phyloP scores from a whole-genome alignment of 2,113 vertebrate species.

The Gopherus flavomarginatus region DNA sequence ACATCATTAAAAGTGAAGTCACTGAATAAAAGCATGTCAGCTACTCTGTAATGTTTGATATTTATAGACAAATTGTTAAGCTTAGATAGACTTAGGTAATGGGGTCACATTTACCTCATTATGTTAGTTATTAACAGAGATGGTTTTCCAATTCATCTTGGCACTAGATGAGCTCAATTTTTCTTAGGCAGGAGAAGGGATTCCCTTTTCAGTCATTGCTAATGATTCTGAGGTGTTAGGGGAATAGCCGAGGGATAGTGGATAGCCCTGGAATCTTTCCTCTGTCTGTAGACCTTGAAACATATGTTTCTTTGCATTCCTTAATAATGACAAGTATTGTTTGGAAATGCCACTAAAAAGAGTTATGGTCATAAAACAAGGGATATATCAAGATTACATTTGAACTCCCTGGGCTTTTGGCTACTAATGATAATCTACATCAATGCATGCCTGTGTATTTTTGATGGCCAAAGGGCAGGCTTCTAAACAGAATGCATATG shows the following conservation, averaged over 20 bases:
- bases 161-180: conserved; percentile 8
- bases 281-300: not conserved
- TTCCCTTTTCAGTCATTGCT: conserved; percentile 9
- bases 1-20: conserved; percentile 52
- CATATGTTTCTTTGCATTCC: not conserved
- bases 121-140: conserved; percentile 42
- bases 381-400: not conserved
- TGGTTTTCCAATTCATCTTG: conserved; percentile 42
- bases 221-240: not conserved
- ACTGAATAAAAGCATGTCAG: conserved; percentile 55
- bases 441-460: not conserved
- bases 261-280: not conserved
- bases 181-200: not conserved
- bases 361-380: not conserved
- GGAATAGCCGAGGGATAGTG: not conserved
- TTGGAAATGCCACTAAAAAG: not conserved
- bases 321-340: not conserved
- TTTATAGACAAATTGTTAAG: conserved; percentile 61
- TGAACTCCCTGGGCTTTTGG: not conserved
- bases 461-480: not conserved
- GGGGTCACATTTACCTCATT: conserved; percentile 61
- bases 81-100: conserved; percentile 48
- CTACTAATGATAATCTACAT: not conserved
- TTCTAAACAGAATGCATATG: not conserved
- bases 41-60: conserved; percentile 51